Evolutionary conservation across 53 echinoderm and acorn worm genomes (phyloP).

Genomic region (Paracentrotus lividus): DNA sequence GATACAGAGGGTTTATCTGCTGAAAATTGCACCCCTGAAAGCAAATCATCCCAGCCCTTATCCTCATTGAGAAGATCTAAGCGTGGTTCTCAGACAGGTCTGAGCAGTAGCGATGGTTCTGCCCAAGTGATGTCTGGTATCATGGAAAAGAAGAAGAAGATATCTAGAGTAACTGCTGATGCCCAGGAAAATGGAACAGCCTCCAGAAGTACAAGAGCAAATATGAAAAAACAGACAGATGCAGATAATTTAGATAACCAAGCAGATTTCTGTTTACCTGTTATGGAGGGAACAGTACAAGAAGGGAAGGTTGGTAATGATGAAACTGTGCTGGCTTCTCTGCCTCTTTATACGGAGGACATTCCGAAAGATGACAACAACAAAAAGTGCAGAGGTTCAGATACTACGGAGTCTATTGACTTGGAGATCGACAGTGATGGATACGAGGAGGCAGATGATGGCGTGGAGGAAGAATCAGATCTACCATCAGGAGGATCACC

Average conservation of each 20-base stretch:
- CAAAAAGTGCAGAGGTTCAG: conserved; percentile 50
- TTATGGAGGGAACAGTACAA: not conserved
- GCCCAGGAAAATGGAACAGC: not conserved
- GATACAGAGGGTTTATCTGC: not conserved
- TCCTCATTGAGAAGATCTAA: conserved; percentile 35
- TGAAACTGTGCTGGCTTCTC: not conserved
- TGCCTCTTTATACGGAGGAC: conserved; percentile 59
- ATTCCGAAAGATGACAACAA: conserved; percentile 3
- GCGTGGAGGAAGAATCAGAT: not conserved
- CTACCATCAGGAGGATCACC: not conserved
- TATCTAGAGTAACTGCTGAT: not conserved
- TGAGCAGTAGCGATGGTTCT: not conserved
- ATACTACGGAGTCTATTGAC: conserved; percentile 91
- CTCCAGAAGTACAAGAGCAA: not conserved
- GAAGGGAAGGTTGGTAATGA: not conserved
- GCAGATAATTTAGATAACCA: not conserved
- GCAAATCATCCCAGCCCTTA: not conserved
- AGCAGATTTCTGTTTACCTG: not conserved
- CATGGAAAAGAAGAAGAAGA: conserved; percentile 7
- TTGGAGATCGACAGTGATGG: conserved; percentile 71
- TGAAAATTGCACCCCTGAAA: not conserved
- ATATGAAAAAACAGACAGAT: not conserved
- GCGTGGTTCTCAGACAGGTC: not conserved
- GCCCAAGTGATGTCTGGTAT: not conserved
- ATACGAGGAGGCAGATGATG: conserved; percentile 65